Evolutionary conservation across 2,888 invertebrate species (phyloP), one percentile per base, ranked within the genome.

Genomic region (Dicycla oo): DNA sequence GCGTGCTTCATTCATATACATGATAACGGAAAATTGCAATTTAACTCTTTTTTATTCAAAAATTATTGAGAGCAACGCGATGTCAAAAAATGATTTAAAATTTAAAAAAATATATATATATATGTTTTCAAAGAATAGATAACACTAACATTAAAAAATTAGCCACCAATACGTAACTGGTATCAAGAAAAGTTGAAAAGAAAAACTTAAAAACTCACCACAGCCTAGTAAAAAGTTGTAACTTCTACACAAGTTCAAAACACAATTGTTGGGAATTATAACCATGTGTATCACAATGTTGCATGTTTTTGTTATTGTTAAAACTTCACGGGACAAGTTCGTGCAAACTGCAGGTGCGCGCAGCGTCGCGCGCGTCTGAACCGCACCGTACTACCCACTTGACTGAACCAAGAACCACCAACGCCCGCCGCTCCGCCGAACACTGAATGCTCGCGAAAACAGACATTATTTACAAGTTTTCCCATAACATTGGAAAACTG

Each of bases 311-410:
- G 38, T 64, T 38, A n/a, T 63, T 60, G 40, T 38, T 51, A 47
- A 15, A 82, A 66, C 47, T 74, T 69, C 68, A 81, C 82, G 34
- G 34, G 8, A 54, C 53, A 71, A 71, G 53, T 78, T 65, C 64
- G 49, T 23, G n/a, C n/a, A n/a, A 54, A 40, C 47, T 51, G 49
- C 26, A 18, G 26, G 8, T 38, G 56, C 58, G n/a, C 11, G n/a
- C 11, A 40, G 56, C 11, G 11, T 45, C 40, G 10, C 45, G 64
- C 49, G 56, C 83, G 81, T 82, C 75, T 53, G 34, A 0, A 13
- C 58, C 8, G 34, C 66, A 18, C 49, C 26, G 69, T 34, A 64
- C 49, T 54, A 67, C 13, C 18, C 23, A 61, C 54, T 69, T 45
- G 60, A 81, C 81, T 81, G 80, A 78, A 60, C 47, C 34, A 30